Percentiles rank a stretch among this genome's conserved stretches.
Evolutionary conservation across 2,888 invertebrate genomes (phyloP).

Genomic region (Drosophila quinaria): DNA sequence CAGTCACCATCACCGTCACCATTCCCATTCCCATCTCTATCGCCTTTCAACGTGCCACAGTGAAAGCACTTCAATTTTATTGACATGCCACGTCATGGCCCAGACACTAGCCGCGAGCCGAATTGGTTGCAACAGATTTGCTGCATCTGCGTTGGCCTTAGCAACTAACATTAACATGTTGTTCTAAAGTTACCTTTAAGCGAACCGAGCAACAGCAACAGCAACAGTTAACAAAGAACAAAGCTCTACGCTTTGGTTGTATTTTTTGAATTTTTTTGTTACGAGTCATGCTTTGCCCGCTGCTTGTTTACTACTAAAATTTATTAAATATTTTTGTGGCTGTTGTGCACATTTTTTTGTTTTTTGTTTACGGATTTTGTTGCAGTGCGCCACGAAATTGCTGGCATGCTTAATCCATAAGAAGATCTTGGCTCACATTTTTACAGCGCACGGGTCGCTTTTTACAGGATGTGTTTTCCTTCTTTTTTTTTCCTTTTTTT

Average conservation of each 20-base stretch:
- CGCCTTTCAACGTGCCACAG: constrained; percentile 4
- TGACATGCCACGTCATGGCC: constrained; percentile 57
- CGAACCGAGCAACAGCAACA: constrained; percentile 14
- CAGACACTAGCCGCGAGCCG: constrained; percentile 13
- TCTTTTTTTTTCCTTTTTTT: constrained; percentile 49
- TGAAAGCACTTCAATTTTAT: constrained; percentile 74
- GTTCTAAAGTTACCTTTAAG: constrained; percentile 10
- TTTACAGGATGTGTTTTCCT: constrained; percentile 22
- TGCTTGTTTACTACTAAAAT: constrained; percentile 74
- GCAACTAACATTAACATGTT: constrained; percentile 69
- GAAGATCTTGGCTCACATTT: constrained; percentile 80
- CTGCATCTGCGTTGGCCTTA: constrained; percentile 65
- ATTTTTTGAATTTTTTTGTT: constrained; percentile 40
- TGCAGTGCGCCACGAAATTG: constrained; percentile 68
- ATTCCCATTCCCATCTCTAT: not conserved
- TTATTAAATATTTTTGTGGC: constrained; percentile 77
- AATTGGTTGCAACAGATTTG: constrained; percentile 69
- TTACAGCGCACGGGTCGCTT: constrained; percentile 42
- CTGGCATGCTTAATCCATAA: constrained; percentile 80
- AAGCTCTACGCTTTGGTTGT: constrained; percentile 12
- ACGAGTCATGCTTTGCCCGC: constrained; percentile 35
- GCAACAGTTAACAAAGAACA: constrained; percentile 15
- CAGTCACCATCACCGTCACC: constrained; percentile 36
- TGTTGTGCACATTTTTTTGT: constrained; percentile 31
- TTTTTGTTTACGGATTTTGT: constrained; percentile 26